Base-by-base conservation (phyloP, 1,140 invertebrate species). In the Melipona quadrifasciata region DNA sequence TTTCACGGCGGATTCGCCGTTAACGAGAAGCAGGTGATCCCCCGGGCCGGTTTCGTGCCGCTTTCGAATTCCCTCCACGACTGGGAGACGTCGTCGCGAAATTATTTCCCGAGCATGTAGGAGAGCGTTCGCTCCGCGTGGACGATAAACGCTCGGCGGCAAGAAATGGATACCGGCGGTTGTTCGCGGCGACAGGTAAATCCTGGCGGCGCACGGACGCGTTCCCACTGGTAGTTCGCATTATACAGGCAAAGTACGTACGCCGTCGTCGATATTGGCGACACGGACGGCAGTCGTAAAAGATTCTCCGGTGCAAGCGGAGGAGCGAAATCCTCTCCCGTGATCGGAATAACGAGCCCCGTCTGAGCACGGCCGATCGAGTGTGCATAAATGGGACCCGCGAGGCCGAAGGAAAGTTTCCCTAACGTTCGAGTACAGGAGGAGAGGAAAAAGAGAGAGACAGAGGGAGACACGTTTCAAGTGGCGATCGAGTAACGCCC, bases 341-440 rank as follows among this genome's bases (percentile, higher is more conserved):
- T 89, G 89, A 90, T 90, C 89, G 86, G 88, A 90, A 90, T 90
- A 88, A 90, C 89, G 80, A 90, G 86, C 70, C 72, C 65, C 53
- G 75, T 67, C 86, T 78, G 68, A 79, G 86, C 83, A 47, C n/a
- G 24, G 75, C 65, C 77, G 86, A 90, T 87, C 77, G 71, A 74
- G 77, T 71, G 82, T 87, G 87, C 88, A 86, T 90, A 71, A 86
- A 89, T 86, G 86, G 88, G 88, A 87, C 89, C 82, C 89, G 61
- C 74, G 86, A 84, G 88, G 86, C 51, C 24, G 67, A 47, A 64
- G 76, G 57, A 65, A 87, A 90, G 47, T 87, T 90, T 85, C 47
- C 72, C 31, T 6, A 67, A 67, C 65, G 65, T 76, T 47, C 39
- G 39, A 47, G 39, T 47, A 47, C 39, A 47, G 39, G 39, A 6